Percentiles rank a stretch among this genome's conserved stretches.
phyloP scores from a whole-genome alignment of 2,113 vertebrate genomes.

The cattle (Bos taurus) region DNA sequence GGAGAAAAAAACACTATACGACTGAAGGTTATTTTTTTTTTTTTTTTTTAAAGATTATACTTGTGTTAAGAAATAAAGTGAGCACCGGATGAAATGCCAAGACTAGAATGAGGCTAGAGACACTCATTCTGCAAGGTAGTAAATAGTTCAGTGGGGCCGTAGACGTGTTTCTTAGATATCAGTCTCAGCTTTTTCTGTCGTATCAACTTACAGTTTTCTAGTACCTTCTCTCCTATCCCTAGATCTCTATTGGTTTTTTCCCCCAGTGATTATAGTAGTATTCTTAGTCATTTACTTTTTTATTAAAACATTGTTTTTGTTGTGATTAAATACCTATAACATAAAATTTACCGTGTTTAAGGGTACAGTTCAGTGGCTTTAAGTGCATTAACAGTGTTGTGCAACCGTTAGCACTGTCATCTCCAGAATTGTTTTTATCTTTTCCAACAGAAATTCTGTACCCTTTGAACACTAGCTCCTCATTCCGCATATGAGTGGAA shows the following conservation, averaged over 20 bases:
- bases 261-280: neutral
- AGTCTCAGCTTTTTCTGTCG: neutral
- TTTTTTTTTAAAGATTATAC: neutral
- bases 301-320: neutral
- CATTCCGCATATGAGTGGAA: neutral
- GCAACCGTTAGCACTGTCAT: neutral
- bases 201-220: neutral
- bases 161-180: neutral
- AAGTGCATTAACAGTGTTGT: neutral
- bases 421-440: neutral
- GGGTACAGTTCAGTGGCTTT: neutral
- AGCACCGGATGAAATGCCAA: neutral
- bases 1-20: neutral
- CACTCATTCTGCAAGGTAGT: neutral
- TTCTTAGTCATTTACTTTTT: conserved; percentile 4
- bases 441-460: neutral
- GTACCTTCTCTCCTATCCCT: neutral
- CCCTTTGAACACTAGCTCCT: neutral
- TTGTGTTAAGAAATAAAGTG: neutral
- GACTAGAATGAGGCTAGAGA: neutral
- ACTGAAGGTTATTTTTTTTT: neutral
- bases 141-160: neutral
- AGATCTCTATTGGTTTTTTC: neutral
- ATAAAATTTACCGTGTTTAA: neutral
- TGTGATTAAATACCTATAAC: neutral